Base-by-base conservation (phyloP, 1,140 invertebrate species). In the Elymnias hypermnestra region DNA sequence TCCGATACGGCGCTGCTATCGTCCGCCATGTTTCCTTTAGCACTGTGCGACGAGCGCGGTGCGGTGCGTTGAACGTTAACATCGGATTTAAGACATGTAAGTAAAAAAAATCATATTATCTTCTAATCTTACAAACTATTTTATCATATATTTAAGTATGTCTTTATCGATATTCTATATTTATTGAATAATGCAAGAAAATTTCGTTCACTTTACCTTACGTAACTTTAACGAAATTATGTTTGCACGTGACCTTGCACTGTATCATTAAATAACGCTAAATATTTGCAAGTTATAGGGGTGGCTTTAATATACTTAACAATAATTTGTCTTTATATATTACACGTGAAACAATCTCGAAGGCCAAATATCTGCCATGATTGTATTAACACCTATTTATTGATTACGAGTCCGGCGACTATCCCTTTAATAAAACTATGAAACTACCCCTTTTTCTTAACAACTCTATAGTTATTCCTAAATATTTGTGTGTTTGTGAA, bases 71-170 rank as follows among this genome's bases (percentile, higher is more conserved):
- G 47, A 64, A 57, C 55, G 64, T 65, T 72, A 72, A 67, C 52
- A 76, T 72, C 64, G 74, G 74, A 81, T 75, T 68, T 74, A 56
- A 79, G 66, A 82, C 72, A 84, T 82, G 81, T 84, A 81, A 84
- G 81, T 81, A 40, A 31, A 31, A 22, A 37, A 28, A 50, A 8
- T 28, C 36, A 23, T 25, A 10, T 26, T 21, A 39, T 36, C 25
- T 45, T 48, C 10, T 2, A 6, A 25, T 10, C 25, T 36, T 46
- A 29, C 12, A 35, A 38, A 5, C 4, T 18, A 38, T 28, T 26
- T 35, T 26, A 25, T 10, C 33, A 2, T 35, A 23, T 7, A 29
- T 35, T 25, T 31, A 21, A 13, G 21, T 5, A 33, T 13, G 25
- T 18, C 22, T 10, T 5, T 15, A 33, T 15, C 6, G 9, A 12